A percentile compares a stretch with the other conserved stretches of the same genome.
These are phyloP conservation scores for Chelon labrosus DNA, from an alignment of 2,797 vertebrate species.

Conservation along the genomic window DNA sequence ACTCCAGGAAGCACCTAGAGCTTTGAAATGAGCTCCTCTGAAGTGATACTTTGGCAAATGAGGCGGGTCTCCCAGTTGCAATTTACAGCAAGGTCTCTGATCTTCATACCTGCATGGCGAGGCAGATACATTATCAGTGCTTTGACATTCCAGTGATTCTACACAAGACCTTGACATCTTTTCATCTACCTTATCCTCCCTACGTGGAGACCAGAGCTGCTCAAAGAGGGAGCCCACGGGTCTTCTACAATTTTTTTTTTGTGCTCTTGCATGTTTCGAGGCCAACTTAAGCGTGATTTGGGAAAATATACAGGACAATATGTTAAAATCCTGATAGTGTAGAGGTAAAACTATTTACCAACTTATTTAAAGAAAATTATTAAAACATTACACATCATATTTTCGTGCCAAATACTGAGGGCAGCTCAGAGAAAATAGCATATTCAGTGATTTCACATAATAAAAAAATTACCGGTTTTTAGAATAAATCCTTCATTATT, in stretches of 20 bases:
- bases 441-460: neutral
- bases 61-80: conserved; percentile 58
- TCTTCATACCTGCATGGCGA: conserved; percentile 73
- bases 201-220: conserved; percentile 23
- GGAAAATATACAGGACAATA: neutral
- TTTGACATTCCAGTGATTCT: conserved; percentile 73
- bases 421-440: neutral
- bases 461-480: neutral
- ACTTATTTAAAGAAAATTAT: conserved; percentile 1
- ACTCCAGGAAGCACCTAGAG: conserved; percentile 64
- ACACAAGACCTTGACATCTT: conserved; percentile 68
- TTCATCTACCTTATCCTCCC: conserved; percentile 70
- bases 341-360: neutral
- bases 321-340: neutral
- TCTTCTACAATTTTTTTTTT: conserved; percentile 13
- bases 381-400: neutral
- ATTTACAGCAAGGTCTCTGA: conserved; percentile 71
- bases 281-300: neutral
- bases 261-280: conserved; percentile 13
- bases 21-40: conserved; percentile 69
- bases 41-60: conserved; percentile 73
- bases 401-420: conserved; percentile 14
- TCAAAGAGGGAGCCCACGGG: conserved; percentile 10
- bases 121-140: conserved; percentile 71
- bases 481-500: neutral